Conservation (phyloP, 2,888 invertebrate species). For the Hemicrepidius hirtus region DNA sequence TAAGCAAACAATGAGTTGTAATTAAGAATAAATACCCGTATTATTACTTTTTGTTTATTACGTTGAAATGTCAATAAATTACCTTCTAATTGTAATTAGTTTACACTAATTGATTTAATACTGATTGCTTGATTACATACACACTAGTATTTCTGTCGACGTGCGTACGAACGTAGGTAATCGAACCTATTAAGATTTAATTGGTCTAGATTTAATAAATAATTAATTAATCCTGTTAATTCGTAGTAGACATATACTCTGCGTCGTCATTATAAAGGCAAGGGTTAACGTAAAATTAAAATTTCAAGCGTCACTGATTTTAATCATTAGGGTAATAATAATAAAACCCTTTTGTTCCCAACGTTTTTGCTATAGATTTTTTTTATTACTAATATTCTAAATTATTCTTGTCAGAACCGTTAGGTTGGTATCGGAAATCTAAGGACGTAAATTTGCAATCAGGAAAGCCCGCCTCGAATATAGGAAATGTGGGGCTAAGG, state of each 20-base stretch:
- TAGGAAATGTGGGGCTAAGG: slow-evolving; percentile 36
- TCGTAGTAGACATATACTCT: slow-evolving; percentile 13
- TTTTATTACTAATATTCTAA: background rate
- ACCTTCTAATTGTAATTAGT: slow-evolving; percentile 14
- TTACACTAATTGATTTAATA: slow-evolving; percentile 34
- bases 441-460: slow-evolving; percentile 27
- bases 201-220: slow-evolving; percentile 36
- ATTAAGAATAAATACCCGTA: slow-evolving; percentile 37
- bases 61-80: slow-evolving; percentile 27
- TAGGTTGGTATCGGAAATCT: background rate
- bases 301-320: slow-evolving; percentile 29
- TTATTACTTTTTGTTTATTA: slow-evolving; percentile 37
- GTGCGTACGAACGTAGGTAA: slow-evolving; percentile 26
- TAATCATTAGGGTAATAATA: slow-evolving; percentile 1
- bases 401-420: background rate
- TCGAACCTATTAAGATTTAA: slow-evolving; percentile 29
- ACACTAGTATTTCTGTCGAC: slow-evolving; percentile 25
- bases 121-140: slow-evolving; percentile 38
- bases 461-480: slow-evolving; percentile 11
- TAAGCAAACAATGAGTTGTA: slow-evolving; percentile 26
- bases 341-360: too few relatives aligned
- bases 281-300: slow-evolving; percentile 29
- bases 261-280: slow-evolving; percentile 12
- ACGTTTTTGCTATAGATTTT: background rate
- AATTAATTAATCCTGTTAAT: slow-evolving; percentile 36